These are phyloP conservation scores for Ptiloglossa arizonensis DNA, from an alignment of 1,140 invertebrate genomes.

Conservation along the genomic window DNA sequence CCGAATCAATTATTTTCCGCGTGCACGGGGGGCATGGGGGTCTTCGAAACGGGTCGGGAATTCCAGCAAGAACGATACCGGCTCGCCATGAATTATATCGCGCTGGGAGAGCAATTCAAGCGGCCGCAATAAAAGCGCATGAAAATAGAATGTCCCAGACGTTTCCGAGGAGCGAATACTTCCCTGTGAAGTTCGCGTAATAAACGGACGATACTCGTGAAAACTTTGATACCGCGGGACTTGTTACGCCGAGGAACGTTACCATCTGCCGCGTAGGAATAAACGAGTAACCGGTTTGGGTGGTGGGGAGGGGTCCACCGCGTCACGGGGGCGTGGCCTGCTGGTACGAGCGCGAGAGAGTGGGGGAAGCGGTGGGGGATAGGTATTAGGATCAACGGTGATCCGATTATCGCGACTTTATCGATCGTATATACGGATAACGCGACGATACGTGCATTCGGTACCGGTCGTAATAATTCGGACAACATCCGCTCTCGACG, in stretches of 20 bases:
- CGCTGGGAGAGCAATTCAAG: not conserved
- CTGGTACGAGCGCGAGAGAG: too few species aligned
- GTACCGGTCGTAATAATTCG: conserved; percentile 14
- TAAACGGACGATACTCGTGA: conserved; percentile 24
- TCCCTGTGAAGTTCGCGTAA: conserved; percentile 24
- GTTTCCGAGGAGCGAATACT: conserved; percentile 2
- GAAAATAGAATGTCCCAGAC: conserved; percentile 37
- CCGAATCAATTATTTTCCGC: conserved; percentile 33
- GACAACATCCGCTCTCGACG: conserved; percentile 25
- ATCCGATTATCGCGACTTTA: conserved; percentile 38
- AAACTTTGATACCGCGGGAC: conserved; percentile 7
- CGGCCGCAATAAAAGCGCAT: conserved; percentile 25
- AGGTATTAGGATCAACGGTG: conserved; percentile 25
- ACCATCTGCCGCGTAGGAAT: conserved; percentile 2
- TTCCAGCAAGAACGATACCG: not conserved
- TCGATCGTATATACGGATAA: conserved; percentile 37
- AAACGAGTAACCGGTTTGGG: conserved; percentile 45
- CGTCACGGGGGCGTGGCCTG: too few species aligned
- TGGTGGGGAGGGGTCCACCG: too few species aligned
- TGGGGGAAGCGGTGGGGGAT: too few species aligned
- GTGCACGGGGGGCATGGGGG: not conserved
- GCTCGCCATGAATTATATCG: conserved; percentile 14
- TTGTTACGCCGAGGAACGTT: not conserved
- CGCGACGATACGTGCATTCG: conserved; percentile 18
- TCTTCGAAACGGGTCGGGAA: not conserved